phyloP scores from a whole-genome alignment of 2,888 invertebrate species.

The Nymphalis c-album region DNA sequence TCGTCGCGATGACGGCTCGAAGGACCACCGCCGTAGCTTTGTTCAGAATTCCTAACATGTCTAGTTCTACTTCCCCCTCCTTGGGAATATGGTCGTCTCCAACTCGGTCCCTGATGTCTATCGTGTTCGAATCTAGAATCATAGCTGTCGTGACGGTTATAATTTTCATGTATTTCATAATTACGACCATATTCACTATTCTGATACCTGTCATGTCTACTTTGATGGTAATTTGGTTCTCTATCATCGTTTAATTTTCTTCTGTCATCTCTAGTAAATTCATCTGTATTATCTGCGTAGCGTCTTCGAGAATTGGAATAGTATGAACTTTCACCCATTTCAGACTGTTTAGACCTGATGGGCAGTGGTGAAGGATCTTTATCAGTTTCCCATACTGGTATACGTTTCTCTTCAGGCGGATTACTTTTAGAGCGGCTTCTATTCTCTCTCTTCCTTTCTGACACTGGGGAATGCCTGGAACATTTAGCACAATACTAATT shows the following conservation, averaged over 20 bases:
- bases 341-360: constrained; percentile 39
- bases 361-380: constrained; percentile 45
- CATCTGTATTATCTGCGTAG: constrained; percentile 13
- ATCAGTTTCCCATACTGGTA: constrained; percentile 60
- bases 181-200: constrained; percentile 39
- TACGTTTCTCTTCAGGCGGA: constrained; percentile 54
- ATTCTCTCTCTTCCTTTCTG: constrained; percentile 52
- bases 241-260: constrained; percentile 46
- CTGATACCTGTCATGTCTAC: constrained; percentile 50
- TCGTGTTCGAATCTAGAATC: constrained; percentile 51
- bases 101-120: constrained; percentile 32
- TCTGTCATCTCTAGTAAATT: constrained; percentile 29
- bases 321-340: constrained; percentile 46
- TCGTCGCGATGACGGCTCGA: constrained; percentile 39
- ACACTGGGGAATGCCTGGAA: constrained; percentile 57
- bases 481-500: not conserved
- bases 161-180: constrained; percentile 28
- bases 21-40: constrained; percentile 40
- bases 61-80: constrained; percentile 56
- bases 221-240: constrained; percentile 45
- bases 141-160: constrained; percentile 37
- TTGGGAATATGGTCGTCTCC: constrained; percentile 51
- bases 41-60: constrained; percentile 41
- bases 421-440: constrained; percentile 58
- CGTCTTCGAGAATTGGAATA: constrained; percentile 36